Percentiles rank a stretch among this genome's conserved stretches.
Conservation (phyloP, 2,113 vertebrate species). For the Myotis yumanensis region DNA sequence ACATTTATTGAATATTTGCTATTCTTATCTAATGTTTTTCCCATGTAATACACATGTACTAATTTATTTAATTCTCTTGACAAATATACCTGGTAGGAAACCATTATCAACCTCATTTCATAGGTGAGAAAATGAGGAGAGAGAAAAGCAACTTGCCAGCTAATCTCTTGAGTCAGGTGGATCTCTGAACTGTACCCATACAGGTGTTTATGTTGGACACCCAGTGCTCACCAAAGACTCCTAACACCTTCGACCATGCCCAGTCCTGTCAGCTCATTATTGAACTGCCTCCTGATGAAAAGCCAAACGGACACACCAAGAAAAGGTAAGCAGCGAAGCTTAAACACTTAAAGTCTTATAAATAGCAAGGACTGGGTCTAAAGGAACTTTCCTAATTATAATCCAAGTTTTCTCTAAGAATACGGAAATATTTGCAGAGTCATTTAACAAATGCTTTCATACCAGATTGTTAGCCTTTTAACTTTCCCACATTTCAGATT, state of each 20-base stretch:
- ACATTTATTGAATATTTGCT: not conserved
- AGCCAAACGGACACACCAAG: conserved; percentile 92
- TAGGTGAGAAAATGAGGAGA: not conserved
- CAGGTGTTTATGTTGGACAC: conserved; percentile 98
- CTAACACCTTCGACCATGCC: conserved; percentile 97
- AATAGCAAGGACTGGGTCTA: not conserved
- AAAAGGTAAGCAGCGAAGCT: conserved; percentile 87
- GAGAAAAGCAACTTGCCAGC: not conserved
- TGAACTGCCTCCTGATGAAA: conserved; percentile 93
- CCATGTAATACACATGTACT: not conserved
- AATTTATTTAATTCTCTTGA: not conserved
- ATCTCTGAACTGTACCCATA: not conserved
- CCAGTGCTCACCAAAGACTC: conserved; percentile 97
- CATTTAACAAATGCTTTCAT: not conserved
- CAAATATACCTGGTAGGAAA: not conserved
- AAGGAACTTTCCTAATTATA: no score
- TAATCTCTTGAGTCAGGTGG: fast-evolving
- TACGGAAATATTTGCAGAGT: not conserved
- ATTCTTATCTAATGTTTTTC: not conserved
- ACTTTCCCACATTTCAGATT: not conserved
- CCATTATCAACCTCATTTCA: not conserved
- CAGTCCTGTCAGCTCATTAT: conserved; percentile 98
- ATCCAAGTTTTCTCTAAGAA: not conserved
- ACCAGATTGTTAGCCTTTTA: not conserved
- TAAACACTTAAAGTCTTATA: fast-evolving